Percentiles rank a stretch among this genome's conserved stretches.
These are phyloP conservation scores for Gila robusta DNA, from an alignment of 2,797 vertebrate genomes.

Conservation along the genomic window DNA sequence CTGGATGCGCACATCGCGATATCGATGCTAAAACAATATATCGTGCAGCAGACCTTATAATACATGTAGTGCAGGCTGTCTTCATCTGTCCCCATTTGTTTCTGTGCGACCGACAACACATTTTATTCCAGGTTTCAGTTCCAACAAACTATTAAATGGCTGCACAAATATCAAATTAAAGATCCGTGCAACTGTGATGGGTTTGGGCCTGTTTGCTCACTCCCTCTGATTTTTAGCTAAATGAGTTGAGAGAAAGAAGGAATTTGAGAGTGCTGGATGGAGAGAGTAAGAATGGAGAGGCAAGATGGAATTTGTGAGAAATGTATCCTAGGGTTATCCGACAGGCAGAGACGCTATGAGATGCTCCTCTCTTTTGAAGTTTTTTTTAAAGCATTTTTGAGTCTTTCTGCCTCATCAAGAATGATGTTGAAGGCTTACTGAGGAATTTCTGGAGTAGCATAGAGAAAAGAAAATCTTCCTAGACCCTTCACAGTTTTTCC, in stretches of 20 bases:
- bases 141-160: background rate
- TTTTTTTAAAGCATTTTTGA: constrained; percentile 1
- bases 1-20: too few species aligned
- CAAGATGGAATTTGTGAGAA: constrained; percentile 25
- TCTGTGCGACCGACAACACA: constrained; percentile 12
- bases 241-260: background rate
- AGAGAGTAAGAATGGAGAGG: constrained; percentile 6
- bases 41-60: too few species aligned
- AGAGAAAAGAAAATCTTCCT: constrained; percentile 15
- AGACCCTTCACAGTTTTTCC: constrained; percentile 24
- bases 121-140: background rate
- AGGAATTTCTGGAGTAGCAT: constrained; percentile 21
- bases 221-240: constrained; percentile 24
- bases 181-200: background rate
- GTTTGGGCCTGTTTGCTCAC: constrained; percentile 16
- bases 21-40: too few species aligned
- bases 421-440: constrained; percentile 32
- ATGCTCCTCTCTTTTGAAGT: constrained; percentile 23
- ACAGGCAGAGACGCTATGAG: constrained; percentile 36
- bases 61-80: background rate
- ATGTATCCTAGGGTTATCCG: constrained; percentile 28
- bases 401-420: constrained; percentile 24
- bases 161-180: background rate
- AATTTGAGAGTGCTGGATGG: constrained; percentile 27
- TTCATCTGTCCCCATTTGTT: background rate